These are phyloP conservation scores for Eulemur macaco DNA, from an alignment of 2,113 vertebrate genomes.

Conservation along the genomic window DNA sequence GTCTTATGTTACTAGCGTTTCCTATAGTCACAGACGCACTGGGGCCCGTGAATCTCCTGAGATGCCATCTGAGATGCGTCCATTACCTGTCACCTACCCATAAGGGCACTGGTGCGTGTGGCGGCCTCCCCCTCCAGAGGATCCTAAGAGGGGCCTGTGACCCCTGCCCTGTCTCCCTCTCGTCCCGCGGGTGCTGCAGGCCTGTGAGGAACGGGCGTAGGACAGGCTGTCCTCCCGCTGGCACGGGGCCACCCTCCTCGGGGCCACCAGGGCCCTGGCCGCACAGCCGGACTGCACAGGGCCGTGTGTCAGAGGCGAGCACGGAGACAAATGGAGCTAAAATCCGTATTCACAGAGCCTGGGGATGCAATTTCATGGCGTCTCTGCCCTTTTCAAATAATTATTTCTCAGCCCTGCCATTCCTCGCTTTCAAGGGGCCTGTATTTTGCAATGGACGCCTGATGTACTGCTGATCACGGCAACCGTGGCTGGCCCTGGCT, in stretches of 20 bases:
- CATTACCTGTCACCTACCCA: accelerated
- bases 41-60: neutral
- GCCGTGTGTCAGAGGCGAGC: neutral
- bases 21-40: accelerated
- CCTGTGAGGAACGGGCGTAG: no score
- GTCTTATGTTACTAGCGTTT: accelerated
- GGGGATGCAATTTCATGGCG: accelerated
- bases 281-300: neutral
- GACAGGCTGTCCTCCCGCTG: accelerated
- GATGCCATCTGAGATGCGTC: accelerated
- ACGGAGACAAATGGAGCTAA: neutral
- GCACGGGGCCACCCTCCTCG: no score
- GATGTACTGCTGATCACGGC: constrained; percentile 69
- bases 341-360: neutral
- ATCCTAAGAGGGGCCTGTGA: neutral
- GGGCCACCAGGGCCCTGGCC: neutral
- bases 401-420: neutral
- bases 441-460: neutral
- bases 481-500: constrained; percentile 50
- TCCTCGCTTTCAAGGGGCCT: neutral
- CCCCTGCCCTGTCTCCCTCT: accelerated
- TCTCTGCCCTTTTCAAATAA: neutral
- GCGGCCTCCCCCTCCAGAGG: neutral
- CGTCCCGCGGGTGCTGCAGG: neutral
- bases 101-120: accelerated